A percentile compares a stretch with the other conserved stretches of the same genome.
phyloP scores from a whole-genome alignment of 2,797 vertebrate species.

The Anguilla pacifica region DNA sequence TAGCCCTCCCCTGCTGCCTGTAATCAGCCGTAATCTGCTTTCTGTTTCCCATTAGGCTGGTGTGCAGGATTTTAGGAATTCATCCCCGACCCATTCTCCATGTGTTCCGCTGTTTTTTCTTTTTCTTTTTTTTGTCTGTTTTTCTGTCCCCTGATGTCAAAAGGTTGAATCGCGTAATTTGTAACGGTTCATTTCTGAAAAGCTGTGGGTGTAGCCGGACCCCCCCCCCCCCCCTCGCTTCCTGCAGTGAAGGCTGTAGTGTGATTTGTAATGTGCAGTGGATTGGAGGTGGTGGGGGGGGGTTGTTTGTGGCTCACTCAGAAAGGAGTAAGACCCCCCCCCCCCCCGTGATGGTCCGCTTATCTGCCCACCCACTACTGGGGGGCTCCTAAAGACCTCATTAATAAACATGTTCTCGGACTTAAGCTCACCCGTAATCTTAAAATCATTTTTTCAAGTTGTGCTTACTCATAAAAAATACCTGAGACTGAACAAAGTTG shows the following conservation, averaged over 20 bases:
- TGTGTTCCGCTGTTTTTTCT: not conserved
- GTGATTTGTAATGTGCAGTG: not conserved
- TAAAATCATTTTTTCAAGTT: too few species aligned
- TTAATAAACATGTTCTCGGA: too few species aligned
- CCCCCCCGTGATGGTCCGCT: not conserved
- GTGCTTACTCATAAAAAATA: too few species aligned
- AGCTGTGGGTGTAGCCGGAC: not conserved
- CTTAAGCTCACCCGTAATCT: too few species aligned
- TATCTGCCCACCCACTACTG: not conserved
- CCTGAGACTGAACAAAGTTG: too few species aligned
- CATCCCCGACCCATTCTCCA: not conserved
- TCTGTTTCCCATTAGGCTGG: constrained; percentile 23
- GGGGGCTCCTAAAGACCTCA: too few species aligned
- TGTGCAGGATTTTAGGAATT: not conserved
- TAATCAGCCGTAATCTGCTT: constrained; percentile 24
- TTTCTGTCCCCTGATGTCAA: not conserved
- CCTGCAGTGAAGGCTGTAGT: not conserved
- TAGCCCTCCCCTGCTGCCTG: not conserved
- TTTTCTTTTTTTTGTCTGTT: not conserved
- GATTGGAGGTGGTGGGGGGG: not conserved
- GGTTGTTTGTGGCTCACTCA: not conserved
- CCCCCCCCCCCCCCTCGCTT: not conserved
- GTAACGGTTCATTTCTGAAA: not conserved
- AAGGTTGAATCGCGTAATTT: not conserved
- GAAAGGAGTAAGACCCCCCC: too few species aligned